Evolutionary conservation across 2,113 vertebrate species (phyloP).

Genomic region (Etia nguti): DNA sequence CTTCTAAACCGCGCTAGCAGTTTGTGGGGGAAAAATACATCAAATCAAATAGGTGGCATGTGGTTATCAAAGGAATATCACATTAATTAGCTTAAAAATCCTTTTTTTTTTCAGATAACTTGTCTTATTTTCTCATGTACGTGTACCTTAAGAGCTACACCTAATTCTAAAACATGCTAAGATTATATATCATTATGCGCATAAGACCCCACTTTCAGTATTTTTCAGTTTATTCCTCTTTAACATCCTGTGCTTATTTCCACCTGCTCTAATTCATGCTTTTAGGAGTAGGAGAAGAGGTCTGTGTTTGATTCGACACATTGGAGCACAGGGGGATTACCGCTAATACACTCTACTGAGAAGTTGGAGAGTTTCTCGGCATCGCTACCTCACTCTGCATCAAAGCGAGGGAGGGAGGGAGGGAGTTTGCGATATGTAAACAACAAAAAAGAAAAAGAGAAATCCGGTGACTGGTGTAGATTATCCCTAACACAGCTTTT

Average conservation of each 20-base stretch:
- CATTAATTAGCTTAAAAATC: background rate
- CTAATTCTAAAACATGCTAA: background rate
- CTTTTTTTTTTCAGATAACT: background rate
- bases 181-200: background rate
- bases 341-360: slow-evolving; percentile 27
- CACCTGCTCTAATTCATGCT: slow-evolving; percentile 24
- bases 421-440: background rate
- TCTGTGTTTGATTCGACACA: slow-evolving; percentile 28
- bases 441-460: background rate
- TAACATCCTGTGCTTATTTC: slow-evolving; percentile 2
- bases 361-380: slow-evolving; percentile 16
- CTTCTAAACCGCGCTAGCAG: background rate
- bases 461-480: background rate
- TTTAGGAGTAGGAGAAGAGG: background rate
- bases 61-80: background rate
- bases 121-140: background rate
- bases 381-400: background rate
- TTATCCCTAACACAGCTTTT: background rate
- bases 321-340: slow-evolving; percentile 28
- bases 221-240: background rate
- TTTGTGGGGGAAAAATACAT: background rate
- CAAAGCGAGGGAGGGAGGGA: background rate
- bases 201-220: background rate
- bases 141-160: background rate
- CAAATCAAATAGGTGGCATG: background rate